Conservation (phyloP, 1,140 invertebrate genomes). For the Pseudobourletiella spinata region DNA sequence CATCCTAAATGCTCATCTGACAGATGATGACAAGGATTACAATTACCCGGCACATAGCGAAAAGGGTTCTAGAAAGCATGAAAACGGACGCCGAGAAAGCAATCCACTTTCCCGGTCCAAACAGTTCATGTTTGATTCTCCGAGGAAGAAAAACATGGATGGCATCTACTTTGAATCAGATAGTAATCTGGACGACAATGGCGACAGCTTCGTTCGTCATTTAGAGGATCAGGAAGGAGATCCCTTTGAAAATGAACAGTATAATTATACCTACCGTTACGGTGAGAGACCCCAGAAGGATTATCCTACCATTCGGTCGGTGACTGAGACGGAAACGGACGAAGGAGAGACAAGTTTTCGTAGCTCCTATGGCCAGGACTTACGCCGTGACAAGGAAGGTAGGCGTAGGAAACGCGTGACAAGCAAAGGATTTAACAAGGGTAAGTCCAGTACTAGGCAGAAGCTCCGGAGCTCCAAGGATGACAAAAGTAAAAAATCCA, state of each 20-base stretch:
- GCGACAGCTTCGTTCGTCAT: neutral
- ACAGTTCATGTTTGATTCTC: no score
- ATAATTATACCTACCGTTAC: neutral
- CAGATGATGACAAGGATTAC: neutral
- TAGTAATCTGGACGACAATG: neutral
- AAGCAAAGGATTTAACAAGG: neutral
- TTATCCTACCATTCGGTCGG: neutral
- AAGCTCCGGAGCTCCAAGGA: neutral
- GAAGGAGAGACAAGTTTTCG: neutral
- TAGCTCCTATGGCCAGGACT: neutral
- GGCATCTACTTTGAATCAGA: neutral
- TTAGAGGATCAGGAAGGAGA: slow-evolving; percentile 4
- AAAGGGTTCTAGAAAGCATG: no score
- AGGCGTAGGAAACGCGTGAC: neutral
- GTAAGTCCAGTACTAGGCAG: neutral
- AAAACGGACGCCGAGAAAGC: no score
- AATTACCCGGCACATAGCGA: no score
- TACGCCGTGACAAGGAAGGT: neutral
- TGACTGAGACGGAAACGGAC: neutral
- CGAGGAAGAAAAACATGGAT: no score
- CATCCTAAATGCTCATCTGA: neutral
- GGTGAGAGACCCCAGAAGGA: neutral
- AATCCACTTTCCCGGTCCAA: no score
- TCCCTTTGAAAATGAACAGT: slow-evolving; percentile 1
- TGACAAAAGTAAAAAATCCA: neutral